These are phyloP conservation scores for Tetragnatha montana DNA, from an alignment of 2,888 invertebrate genomes.

Conservation along the genomic window DNA sequence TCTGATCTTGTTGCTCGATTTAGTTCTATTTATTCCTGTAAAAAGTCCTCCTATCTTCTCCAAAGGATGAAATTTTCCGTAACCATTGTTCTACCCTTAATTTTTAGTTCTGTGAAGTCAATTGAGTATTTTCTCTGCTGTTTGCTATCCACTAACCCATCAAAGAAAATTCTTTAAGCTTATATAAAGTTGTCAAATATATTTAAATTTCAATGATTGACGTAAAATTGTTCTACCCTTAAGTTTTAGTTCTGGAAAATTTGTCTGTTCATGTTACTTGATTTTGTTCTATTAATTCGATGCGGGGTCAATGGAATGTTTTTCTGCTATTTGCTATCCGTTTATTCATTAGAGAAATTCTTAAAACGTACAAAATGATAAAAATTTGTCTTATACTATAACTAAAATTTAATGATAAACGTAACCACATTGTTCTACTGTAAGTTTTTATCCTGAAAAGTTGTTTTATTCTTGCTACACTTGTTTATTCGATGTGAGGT, in stretches of 20 bases:
- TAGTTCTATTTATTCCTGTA: too few species aligned
- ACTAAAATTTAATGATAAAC: not conserved
- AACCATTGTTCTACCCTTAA: not conserved
- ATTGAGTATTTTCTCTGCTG: too few species aligned
- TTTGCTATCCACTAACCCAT: too few species aligned
- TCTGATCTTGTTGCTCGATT: too few species aligned
- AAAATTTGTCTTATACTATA: too few species aligned
- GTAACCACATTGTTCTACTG: not conserved
- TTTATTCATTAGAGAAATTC: too few species aligned
- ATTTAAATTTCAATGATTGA: too few species aligned
- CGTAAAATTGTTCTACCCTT: not conserved
- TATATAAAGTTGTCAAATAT: too few species aligned
- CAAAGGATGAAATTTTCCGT: not conserved
- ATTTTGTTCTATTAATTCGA: not conserved
- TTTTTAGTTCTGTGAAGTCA: not conserved
- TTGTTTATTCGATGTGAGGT: not conserved
- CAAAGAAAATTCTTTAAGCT: too few species aligned
- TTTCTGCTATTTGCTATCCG: too few species aligned
- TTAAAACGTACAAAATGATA: too few species aligned
- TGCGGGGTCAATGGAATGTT: not conserved
- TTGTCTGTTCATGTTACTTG: not conserved
- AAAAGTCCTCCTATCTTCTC: too few species aligned
- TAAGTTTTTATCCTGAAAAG: not conserved
- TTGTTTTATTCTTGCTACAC: not conserved
- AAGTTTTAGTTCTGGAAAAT: not conserved